phyloP scores from a whole-genome alignment of 92 coral and sea anemone genomes.

The Phenganax marumi region DNA sequence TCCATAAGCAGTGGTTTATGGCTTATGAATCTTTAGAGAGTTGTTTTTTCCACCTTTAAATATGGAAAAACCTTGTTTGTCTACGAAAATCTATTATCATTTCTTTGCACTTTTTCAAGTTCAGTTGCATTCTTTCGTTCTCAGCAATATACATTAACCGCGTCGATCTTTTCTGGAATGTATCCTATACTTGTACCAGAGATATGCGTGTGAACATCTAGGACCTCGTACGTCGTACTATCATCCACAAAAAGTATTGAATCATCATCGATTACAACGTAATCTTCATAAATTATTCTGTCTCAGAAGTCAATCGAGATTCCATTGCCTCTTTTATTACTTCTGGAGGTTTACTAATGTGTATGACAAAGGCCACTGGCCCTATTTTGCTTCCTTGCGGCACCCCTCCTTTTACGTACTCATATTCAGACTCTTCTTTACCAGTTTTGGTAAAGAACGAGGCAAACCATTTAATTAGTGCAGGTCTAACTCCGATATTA shows the following conservation, averaged over 20 bases:
- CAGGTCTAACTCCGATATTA: too few relatives aligned
- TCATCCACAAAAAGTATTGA: too few relatives aligned
- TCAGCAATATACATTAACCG: too few relatives aligned
- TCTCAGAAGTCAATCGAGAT: too few relatives aligned
- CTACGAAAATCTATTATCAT: too few relatives aligned
- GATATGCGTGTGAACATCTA: too few relatives aligned
- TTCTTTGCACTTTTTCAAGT: too few relatives aligned
- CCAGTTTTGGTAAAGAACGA: not conserved
- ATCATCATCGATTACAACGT: not conserved
- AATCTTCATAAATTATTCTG: not conserved
- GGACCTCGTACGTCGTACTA: too few relatives aligned
- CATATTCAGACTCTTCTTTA: not conserved
- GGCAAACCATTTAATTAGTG: not conserved
- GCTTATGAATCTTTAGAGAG: not conserved
- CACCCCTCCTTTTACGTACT: not conserved
- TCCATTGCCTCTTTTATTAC: not conserved
- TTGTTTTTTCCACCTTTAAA: not conserved
- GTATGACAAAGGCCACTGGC: conserved; percentile 1
- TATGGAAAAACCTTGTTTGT: not conserved
- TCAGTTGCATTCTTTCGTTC: too few relatives aligned
- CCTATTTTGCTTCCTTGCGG: too few relatives aligned
- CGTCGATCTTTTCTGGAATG: too few relatives aligned
- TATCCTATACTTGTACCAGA: too few relatives aligned
- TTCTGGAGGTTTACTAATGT: not conserved
- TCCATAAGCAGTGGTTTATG: not conserved